These are phyloP conservation scores for Acipenser transmontanus DNA, from an alignment of 2,797 vertebrate genomes.

Conservation along the genomic window DNA sequence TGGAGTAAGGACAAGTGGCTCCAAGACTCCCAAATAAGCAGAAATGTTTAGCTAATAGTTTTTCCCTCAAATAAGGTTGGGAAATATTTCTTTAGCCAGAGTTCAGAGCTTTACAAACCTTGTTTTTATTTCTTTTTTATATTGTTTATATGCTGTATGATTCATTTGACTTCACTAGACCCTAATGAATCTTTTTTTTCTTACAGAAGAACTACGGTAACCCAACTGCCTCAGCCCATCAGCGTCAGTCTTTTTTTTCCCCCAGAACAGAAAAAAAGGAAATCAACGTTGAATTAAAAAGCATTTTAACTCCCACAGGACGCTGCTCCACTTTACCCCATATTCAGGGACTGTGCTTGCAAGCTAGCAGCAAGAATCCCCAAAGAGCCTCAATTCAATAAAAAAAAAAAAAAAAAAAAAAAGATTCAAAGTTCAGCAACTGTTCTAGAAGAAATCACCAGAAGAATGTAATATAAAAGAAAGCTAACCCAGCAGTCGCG, in stretches of 20 bases:
- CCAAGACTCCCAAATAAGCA: too few relatives aligned
- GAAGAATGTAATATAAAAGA: conserved; percentile 49
- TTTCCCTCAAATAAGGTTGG: too few relatives aligned
- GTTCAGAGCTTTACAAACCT: too few relatives aligned
- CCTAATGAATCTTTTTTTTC: background rate
- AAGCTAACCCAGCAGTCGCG: conserved; percentile 43
- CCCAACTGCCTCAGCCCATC: conserved; percentile 1
- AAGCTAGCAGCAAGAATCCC: conserved; percentile 21
- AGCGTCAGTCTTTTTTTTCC: background rate
- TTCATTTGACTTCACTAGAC: too few relatives aligned
- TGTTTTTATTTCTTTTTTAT: too few relatives aligned
- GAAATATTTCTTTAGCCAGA: too few relatives aligned
- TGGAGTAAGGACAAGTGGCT: too few relatives aligned
- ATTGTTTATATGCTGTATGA: too few relatives aligned
- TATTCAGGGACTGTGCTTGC: conserved; percentile 35
- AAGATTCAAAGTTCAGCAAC: conserved; percentile 27
- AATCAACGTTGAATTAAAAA: conserved; percentile 12
- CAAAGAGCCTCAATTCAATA: conserved; percentile 18
- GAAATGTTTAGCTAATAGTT: too few relatives aligned
- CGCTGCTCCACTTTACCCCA: conserved; percentile 35
- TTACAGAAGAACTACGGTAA: conserved; percentile 1
- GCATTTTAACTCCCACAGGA: conserved; percentile 32
- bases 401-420: conserved; percentile 23
- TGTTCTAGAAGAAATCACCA: conserved; percentile 30
- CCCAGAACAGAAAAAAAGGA: background rate